Percentiles rank a stretch among this genome's conserved stretches.
phyloP scores from a whole-genome alignment of 2,113 vertebrate species.

The Podocnemis expansa region DNA sequence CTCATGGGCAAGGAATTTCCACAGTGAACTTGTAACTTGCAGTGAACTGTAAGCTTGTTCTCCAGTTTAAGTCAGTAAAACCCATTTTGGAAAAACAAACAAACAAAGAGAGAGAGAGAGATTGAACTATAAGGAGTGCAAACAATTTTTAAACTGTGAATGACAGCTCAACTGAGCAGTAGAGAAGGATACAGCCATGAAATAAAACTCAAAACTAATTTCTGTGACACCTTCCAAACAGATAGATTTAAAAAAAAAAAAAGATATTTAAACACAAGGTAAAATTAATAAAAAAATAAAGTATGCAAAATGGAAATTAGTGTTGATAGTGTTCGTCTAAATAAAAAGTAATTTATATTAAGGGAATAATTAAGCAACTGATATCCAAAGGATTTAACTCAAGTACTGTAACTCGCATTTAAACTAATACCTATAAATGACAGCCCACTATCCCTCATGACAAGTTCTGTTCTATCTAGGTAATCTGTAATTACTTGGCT shows the following conservation, averaged over 20 bases:
- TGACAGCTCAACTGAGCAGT: not conserved
- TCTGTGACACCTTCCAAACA: not conserved
- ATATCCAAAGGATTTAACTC: not conserved
- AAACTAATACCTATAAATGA: not conserved
- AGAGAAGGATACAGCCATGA: not conserved
- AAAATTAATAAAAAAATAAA: not conserved
- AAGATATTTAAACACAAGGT: not conserved
- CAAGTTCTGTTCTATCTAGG: rapidly evolving
- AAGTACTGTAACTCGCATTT: not conserved
- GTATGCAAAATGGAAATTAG: not conserved
- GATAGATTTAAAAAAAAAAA: not conserved
- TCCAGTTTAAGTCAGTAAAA: not conserved
- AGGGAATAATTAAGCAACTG: not conserved
- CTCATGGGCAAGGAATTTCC: not conserved
- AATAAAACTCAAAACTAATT: not conserved
- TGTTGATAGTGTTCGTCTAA: not conserved
- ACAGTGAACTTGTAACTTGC: not conserved
- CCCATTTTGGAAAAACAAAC: not conserved
- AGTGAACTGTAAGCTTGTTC: not conserved
- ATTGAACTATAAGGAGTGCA: not conserved
- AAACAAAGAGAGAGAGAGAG: not conserved
- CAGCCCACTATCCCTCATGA: not conserved
- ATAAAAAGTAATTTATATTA: not conserved
- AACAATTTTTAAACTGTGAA: not conserved
- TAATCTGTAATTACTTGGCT: not conserved